Evolutionary conservation across 2,797 vertebrate species (phyloP).

Genomic region (Mus spretus): DNA sequence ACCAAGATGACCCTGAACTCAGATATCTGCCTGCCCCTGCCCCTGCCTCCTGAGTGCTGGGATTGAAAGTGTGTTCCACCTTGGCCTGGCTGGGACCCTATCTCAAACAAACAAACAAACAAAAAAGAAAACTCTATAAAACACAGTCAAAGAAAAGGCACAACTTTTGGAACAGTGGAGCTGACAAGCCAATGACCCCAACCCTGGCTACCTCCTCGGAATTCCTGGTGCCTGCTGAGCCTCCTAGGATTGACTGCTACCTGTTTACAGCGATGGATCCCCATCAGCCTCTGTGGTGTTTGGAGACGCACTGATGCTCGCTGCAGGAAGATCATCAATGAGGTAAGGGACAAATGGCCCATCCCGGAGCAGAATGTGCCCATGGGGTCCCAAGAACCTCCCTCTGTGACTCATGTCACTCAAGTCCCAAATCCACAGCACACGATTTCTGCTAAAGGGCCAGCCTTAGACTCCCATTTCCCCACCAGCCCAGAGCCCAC

Average conservation of each 20-base stretch:
- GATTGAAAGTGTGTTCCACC: not conserved
- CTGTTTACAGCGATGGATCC: not conserved
- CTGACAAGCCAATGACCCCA: not conserved
- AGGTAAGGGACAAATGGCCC: not conserved
- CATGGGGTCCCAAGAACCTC: slow-evolving; percentile 89
- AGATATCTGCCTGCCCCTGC: not conserved
- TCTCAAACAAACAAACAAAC: not conserved
- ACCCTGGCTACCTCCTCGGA: not conserved
- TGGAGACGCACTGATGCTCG: not conserved
- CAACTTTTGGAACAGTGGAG: slow-evolving; percentile 25
- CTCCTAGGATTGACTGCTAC: not conserved
- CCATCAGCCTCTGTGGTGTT: not conserved
- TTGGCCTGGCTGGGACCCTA: not conserved
- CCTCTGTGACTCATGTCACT: slow-evolving; percentile 94
- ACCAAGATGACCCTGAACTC: not conserved
- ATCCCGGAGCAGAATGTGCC: not conserved
- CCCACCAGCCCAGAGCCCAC: slow-evolving; percentile 77
- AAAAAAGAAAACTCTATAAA: not conserved
- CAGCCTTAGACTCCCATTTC: not conserved
- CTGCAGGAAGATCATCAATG: not conserved
- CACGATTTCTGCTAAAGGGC: slow-evolving; percentile 89
- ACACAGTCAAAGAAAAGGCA: not conserved
- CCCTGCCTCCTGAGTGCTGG: not conserved
- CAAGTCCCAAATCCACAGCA: slow-evolving; percentile 94
- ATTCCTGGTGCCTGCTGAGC: not conserved